Percentiles rank a stretch among this genome's conserved stretches.
Evolutionary conservation across 2,797 vertebrate species (phyloP).

Genomic region (Peromyscus attwateri): DNA sequence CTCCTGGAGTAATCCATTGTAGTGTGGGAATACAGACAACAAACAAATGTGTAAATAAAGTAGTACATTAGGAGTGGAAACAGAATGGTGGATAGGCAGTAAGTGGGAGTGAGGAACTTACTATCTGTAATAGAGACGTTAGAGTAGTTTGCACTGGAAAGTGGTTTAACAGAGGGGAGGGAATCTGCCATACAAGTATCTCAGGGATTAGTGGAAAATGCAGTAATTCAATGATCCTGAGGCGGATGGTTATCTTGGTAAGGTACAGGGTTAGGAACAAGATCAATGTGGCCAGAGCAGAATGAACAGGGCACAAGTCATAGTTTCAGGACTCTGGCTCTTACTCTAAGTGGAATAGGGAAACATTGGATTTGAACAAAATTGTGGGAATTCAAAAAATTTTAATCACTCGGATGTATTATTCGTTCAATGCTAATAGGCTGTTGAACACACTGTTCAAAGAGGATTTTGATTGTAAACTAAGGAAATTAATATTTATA

Average conservation of each 20-base stretch:
- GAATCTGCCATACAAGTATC: not conserved
- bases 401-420: not conserved
- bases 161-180: constrained; percentile 16
- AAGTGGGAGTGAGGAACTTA: not conserved
- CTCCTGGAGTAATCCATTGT: constrained; percentile 1
- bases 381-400: not conserved
- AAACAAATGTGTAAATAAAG: constrained; percentile 37
- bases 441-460: not conserved
- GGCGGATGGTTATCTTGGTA: not conserved
- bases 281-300: not conserved
- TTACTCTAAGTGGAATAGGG: no score
- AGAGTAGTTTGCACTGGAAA: not conserved
- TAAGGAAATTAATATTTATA: not conserved
- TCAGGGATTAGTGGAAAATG: not conserved
- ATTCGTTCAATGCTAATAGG: not conserved
- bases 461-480: not conserved
- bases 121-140: not conserved
- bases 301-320: not conserved
- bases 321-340: not conserved
- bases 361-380: not conserved
- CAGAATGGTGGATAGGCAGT: not conserved
- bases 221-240: not conserved
- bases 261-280: not conserved
- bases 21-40: not conserved
- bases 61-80: constrained; percentile 5